Conservation (phyloP, 2,888 invertebrate species). For the Drosophila aldrichi region DNA sequence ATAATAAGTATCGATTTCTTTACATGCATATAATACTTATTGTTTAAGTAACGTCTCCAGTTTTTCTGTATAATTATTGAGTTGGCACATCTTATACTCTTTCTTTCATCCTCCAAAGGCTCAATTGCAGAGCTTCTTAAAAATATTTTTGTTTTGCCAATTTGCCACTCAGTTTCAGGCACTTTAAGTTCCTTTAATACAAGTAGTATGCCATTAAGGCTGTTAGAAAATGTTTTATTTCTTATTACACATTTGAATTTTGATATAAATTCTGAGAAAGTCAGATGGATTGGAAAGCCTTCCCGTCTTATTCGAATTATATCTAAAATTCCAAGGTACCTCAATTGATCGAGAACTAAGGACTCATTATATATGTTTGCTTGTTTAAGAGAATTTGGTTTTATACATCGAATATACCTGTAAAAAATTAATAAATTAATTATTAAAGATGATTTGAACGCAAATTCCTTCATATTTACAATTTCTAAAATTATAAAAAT, state of each 20-base stretch:
- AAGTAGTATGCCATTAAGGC: slow-evolving; percentile 74
- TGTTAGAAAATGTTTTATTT: slow-evolving; percentile 70
- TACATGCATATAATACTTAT: slow-evolving; percentile 89
- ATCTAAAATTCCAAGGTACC: slow-evolving; percentile 96
- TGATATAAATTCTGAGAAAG: slow-evolving; percentile 90
- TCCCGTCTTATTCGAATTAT: slow-evolving; percentile 96
- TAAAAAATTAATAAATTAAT: slow-evolving; percentile 20
- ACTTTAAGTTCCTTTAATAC: slow-evolving; percentile 89
- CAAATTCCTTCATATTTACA: neutral
- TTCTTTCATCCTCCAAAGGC: slow-evolving; percentile 92
- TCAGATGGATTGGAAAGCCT: slow-evolving; percentile 94
- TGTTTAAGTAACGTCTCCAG: slow-evolving; percentile 89
- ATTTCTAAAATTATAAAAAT: too few species aligned
- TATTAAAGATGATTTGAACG: neutral
- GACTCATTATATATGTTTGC: slow-evolving; percentile 92
- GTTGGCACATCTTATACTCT: slow-evolving; percentile 89
- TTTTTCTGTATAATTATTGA: slow-evolving; percentile 91
- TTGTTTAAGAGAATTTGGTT: slow-evolving; percentile 94
- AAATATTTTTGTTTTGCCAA: slow-evolving; percentile 94
- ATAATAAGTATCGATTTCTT: slow-evolving; percentile 90
- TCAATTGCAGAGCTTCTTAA: slow-evolving; percentile 92
- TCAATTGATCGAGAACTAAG: slow-evolving; percentile 93
- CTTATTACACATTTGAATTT: slow-evolving; percentile 90
- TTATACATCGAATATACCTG: slow-evolving; percentile 96
- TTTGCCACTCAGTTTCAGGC: slow-evolving; percentile 93